phyloP scores from a whole-genome alignment of 2,888 invertebrate species.

The Nasonia oneida region DNA sequence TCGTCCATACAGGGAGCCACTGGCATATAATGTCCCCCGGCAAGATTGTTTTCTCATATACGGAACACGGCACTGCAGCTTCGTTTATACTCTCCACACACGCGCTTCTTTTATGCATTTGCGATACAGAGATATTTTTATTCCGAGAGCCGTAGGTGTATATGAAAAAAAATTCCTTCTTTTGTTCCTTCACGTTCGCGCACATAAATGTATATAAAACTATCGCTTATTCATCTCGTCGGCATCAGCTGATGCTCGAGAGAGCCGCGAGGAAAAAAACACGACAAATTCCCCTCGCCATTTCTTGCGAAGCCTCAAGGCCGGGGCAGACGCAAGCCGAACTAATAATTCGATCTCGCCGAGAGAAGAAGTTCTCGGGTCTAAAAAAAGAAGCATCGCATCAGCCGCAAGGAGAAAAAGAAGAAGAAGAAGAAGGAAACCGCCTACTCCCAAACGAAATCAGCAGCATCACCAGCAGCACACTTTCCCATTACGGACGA shows the following conservation, averaged over 20 bases:
- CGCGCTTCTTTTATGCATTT: not conserved
- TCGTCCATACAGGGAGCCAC: not conserved
- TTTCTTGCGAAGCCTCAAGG: not conserved
- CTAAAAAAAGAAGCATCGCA: not conserved
- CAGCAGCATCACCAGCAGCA: not conserved
- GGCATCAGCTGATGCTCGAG: not conserved
- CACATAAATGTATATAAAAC: not conserved
- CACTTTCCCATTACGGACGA: not conserved
- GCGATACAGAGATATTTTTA: not conserved
- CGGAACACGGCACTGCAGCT: not conserved
- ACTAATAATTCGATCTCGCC: conserved; percentile 8
- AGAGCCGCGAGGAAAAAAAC: not conserved
- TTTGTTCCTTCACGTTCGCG: too few relatives aligned
- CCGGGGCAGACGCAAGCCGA: not conserved
- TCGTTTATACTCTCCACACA: not conserved
- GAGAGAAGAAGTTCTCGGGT: not conserved
- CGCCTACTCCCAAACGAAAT: not conserved
- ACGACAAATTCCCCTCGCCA: not conserved
- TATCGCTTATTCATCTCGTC: not conserved
- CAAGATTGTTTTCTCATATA: conserved; percentile 8
- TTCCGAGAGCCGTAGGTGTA: not conserved
- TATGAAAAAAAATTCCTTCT: not conserved
- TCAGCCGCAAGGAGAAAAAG: not conserved
- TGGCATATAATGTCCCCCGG: not conserved
- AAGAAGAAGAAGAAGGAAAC: not conserved